Percentiles rank a stretch among this genome's conserved stretches.
These are phyloP conservation scores for Cnemophilus loriae DNA, from an alignment of 2,113 vertebrate species.

Conservation along the genomic window DNA sequence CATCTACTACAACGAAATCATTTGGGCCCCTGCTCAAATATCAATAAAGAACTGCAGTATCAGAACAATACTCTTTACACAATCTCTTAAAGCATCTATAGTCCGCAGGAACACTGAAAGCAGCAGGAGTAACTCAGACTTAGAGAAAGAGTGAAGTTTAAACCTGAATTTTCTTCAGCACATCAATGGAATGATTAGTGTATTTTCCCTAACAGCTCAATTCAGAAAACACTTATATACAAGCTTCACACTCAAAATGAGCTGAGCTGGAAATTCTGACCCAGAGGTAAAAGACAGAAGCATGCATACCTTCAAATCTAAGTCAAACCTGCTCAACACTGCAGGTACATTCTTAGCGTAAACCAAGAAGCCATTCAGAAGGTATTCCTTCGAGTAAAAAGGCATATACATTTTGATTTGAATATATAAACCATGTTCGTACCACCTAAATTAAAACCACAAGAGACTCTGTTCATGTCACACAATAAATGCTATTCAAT, in stretches of 20 bases:
- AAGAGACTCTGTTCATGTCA: not conserved
- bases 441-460: not conserved
- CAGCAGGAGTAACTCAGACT: slow-evolving; percentile 9
- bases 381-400: not conserved
- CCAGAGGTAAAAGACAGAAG: not conserved
- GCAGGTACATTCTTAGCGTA: not conserved
- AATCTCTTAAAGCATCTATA: slow-evolving; percentile 2
- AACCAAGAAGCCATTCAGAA: slow-evolving; percentile 1
- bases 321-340: not conserved
- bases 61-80: slow-evolving; percentile 10
- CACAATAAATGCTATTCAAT: not conserved
- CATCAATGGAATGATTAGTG: not conserved
- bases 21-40: slow-evolving; percentile 38
- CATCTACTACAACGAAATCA: not conserved
- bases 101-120: not conserved
- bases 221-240: not conserved
- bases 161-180: not conserved
- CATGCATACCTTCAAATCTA: not conserved
- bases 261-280: not conserved
- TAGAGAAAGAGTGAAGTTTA: slow-evolving; percentile 9
- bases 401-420: not conserved
- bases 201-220: not conserved
- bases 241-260: not conserved
- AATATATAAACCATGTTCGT: not conserved
- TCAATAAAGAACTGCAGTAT: slow-evolving; percentile 11